Base-by-base conservation (phyloP, 2,797 vertebrate species). In the Chelon labrosus region DNA sequence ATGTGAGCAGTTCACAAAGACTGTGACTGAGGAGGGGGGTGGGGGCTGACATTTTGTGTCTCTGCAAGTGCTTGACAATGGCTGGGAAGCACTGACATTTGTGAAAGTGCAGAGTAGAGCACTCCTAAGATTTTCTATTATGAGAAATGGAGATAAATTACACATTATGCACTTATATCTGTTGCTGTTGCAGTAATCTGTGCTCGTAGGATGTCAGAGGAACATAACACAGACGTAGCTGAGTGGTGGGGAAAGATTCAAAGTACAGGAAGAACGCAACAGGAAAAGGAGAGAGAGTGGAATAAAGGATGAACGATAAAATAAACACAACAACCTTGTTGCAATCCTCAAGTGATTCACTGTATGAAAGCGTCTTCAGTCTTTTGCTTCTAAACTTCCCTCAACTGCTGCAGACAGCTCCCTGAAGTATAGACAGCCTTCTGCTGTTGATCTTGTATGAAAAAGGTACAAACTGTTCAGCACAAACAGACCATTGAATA, bases 31-130 rank as follows among this genome's bases (percentile, higher is more conserved):
- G 83, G 88, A 91, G 85, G 83, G 83, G 22, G 22, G 1, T 1
- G 22, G 22, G 84, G 73, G 73, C 75, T 93, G 93, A 90, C 92
- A 92, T 92, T 93, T 92, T 87, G 75, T 87, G 73, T 85, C 77
- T 85, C 67, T 53, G 80, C 59, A 70, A 89, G 70, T 63, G 72
- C 82, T 75, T 74, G 70, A 88, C 91, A 85, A 86, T 82, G 73
- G 78, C 79, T 75, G 73, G 74, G 87, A 89, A 85, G 87, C 88
- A 72, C 62, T 93, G 92, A 91, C 90, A 94, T 94, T 94, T 93
- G 80, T 82, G 72, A 87, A 91, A 85, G 84, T 82, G 85, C 73
- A 55, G 54, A 68, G 54, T 70, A 19, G 84, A 79, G 79, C 72
- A 59, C 77, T 81, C 57, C 75, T 73, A 39, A 83, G 76, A 73